These are phyloP conservation scores for Hozukius guyotensis DNA, from an alignment of 2,797 vertebrate genomes.

Conservation along the genomic window DNA sequence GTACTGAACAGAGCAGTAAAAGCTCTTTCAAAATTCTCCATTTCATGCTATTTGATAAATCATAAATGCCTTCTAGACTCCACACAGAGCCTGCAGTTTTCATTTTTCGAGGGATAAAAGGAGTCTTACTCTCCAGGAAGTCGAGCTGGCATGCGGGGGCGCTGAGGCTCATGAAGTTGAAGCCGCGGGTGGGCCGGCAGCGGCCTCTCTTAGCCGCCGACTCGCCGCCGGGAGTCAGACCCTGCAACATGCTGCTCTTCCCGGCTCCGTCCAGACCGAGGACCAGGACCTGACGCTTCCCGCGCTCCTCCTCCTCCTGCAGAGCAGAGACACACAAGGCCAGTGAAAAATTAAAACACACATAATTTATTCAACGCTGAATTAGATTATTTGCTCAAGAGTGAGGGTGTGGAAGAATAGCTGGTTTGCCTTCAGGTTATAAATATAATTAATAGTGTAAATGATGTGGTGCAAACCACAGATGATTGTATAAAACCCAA, in stretches of 20 bases:
- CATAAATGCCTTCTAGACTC: neutral
- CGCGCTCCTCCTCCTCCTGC: slow-evolving; percentile 71
- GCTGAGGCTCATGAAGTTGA: slow-evolving; percentile 89
- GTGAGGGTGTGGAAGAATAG: no score
- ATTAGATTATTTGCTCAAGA: neutral
- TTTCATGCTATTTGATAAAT: slow-evolving; percentile 10
- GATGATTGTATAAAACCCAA: no score
- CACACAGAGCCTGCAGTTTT: neutral
- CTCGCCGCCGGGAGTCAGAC: slow-evolving; percentile 80
- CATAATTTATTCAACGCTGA: neutral
- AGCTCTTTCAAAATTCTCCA: neutral
- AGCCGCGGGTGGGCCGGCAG: slow-evolving; percentile 88
- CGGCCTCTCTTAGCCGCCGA: slow-evolving; percentile 50
- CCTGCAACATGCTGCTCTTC: slow-evolving; percentile 92
- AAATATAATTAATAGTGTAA: neutral
- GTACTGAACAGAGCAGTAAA: neutral
- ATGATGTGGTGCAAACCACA: neutral
- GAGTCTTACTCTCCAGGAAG: slow-evolving; percentile 91
- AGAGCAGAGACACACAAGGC: neutral
- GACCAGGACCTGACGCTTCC: slow-evolving; percentile 89
- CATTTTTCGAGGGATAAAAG: neutral
- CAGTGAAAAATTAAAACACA: neutral
- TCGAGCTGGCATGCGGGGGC: slow-evolving; percentile 85
- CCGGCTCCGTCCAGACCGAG: slow-evolving; percentile 92
- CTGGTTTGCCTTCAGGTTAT: neutral